Base-by-base conservation (phyloP, 2,888 invertebrate species). In the Gortyna flavago region DNA sequence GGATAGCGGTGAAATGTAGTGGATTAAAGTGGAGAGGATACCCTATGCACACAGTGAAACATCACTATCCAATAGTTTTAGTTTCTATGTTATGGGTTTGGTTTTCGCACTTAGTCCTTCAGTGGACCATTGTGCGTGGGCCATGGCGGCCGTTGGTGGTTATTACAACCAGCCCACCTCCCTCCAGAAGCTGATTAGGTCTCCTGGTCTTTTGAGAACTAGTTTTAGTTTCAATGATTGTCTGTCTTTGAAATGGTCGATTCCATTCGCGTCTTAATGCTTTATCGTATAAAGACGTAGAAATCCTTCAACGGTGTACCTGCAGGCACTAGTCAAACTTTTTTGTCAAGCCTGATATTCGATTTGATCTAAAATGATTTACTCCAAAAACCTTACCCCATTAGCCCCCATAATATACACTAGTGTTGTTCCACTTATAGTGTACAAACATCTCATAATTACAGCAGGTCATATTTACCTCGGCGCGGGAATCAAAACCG, bases 381-480 rank as follows among this genome's bases (percentile, higher is more conserved):
- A 38, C 9, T 1, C 1, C 29, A 3, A 7, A 35, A 25, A 4
- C 18, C 9, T 41, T 8, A 72, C 44, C 13, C 38, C 8, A 6
- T 21, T 21, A 38, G 32, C 13, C 2, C 6, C 3, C 1, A 65
- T 5, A 57, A 0, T 6, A 44, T 2, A n/a, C n/a, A n/a, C n/a
- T n/a, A 57, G 5, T 44, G 29, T 38, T 38, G 25, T 35, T n/a
- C 3, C 35, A 41, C 16, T 16, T 21, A n/a, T 0, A 61, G 61
- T 0, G 32, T 54, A 67, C 25, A 35, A 41, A 81, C 51, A 51
- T 35, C 29, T 64, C 41, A 83, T 81, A 62, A 82, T 66, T 82
- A 66, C 59, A 70, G 35, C 79, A 68, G 72, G 62, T 78, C 38
- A 84, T 59, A 83, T 83, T 83, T 67, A 61, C 57, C 29, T 78